Evolutionary conservation across 2,113 vertebrate species (phyloP), one percentile per base, ranked within the genome.

Genomic region (Aix galericulata): DNA sequence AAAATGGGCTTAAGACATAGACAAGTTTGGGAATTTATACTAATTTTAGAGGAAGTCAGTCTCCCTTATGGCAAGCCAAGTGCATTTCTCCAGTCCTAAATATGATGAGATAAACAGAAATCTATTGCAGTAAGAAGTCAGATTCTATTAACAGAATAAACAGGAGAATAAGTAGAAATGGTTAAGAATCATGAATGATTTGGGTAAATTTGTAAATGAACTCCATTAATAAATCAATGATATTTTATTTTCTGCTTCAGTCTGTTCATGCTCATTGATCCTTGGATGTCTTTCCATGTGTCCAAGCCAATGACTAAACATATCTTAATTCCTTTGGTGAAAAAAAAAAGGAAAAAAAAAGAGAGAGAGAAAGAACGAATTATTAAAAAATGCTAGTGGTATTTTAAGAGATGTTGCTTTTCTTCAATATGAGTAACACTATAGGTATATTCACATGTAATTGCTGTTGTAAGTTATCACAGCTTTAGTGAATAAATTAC

Each of bases 231-330:
- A 71, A 40, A 80, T 50, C 64, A 64, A 71, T 46, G 6, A 56
- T 31, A 44, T 3, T 32, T 75, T 69, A 29, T 80, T 44, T 79
- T 52, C 11, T 77, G 16, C 21, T 91, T 78, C 20, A 84, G 6
- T 25, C 46, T 72, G 32, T 10, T 72, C 13, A 13, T 6, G 0
- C 69, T 34, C 2, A 0, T 60, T 63, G n/a, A 10, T 44, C 40
- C 32, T 63, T 80, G 16, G 6, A 7, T 52, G 13, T 38, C 38
- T 82, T 82, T 55, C 12, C 21, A 36, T 17, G 5, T 17, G 26
- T 42, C 36, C n/a, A 52, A 55, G 20, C 11, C 40, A 91, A 44
- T 15, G 82, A 14, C 5, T 26, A 86, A 55, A 11, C 4, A 31
- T 22, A 59, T n/a, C 8, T 10, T 31, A 63, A 52, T 1, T 32